These are phyloP conservation scores for Amniataba percoides DNA, from an alignment of 2,797 vertebrate genomes.

Conservation along the genomic window DNA sequence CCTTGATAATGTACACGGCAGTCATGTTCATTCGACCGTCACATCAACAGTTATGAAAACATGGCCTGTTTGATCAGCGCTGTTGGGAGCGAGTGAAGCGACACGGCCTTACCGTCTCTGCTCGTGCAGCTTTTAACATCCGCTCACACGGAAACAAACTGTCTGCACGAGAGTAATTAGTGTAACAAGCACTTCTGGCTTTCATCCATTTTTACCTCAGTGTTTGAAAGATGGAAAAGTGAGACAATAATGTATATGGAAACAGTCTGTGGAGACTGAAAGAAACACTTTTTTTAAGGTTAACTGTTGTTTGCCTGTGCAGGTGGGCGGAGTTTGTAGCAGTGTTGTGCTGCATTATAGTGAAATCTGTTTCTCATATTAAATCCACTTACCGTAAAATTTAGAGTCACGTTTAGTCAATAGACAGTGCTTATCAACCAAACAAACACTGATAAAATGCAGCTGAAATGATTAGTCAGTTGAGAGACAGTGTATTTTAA, in stretches of 20 bases:
- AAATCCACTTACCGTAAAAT: not conserved
- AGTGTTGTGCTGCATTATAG: not conserved
- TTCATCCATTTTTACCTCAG: constrained; percentile 55
- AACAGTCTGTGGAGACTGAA: constrained; percentile 28
- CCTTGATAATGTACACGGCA: constrained; percentile 34
- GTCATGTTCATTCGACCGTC: constrained; percentile 51
- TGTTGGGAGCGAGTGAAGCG: constrained; percentile 18
- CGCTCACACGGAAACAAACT: constrained; percentile 25
- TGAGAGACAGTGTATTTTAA: not conserved
- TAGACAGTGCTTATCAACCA: not conserved
- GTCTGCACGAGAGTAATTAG: constrained; percentile 53
- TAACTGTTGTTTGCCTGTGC: constrained; percentile 11
- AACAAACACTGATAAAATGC: not conserved
- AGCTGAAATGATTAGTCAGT: not conserved
- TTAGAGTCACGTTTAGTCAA: not conserved
- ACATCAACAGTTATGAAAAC: constrained; percentile 44
- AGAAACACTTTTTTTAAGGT: not conserved
- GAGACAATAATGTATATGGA: constrained; percentile 34
- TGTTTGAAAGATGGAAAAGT: constrained; percentile 34
- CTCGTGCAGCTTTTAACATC: constrained; percentile 43
- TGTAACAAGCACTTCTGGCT: constrained; percentile 68
- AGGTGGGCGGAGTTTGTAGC: not conserved
- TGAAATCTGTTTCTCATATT: not conserved
- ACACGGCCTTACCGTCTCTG: constrained; percentile 11
- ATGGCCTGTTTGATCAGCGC: constrained; percentile 52